These are phyloP conservation scores for Leptestheria dahalacensis DNA, from an alignment of 1,140 invertebrate genomes.

Conservation along the genomic window DNA sequence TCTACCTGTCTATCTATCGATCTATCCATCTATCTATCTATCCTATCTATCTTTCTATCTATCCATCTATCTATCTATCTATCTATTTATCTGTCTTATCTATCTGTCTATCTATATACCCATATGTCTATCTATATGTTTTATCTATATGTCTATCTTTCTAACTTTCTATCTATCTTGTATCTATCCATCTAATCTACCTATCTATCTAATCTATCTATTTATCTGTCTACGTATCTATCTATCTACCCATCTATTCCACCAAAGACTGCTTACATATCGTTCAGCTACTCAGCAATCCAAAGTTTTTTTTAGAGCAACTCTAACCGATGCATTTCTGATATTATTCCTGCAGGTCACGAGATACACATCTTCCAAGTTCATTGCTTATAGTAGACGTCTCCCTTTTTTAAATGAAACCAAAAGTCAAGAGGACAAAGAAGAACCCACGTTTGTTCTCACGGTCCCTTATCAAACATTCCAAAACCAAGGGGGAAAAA, in stretches of 20 bases:
- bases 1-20: neutral
- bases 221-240: neutral
- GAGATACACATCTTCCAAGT: too few species aligned
- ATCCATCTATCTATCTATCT: neutral
- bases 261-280: too few species aligned
- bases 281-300: too few species aligned
- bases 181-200: neutral
- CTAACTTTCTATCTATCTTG: neutral
- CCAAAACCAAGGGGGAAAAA: too few species aligned
- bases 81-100: neutral
- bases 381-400: too few species aligned
- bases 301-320: too few species aligned
- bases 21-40: neutral
- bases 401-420: too few species aligned
- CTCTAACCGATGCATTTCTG: too few species aligned
- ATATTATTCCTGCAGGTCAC: too few species aligned
- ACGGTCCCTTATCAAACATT: too few species aligned
- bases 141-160: conserved; percentile 14
- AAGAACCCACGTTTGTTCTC: too few species aligned
- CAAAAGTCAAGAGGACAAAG: too few species aligned
- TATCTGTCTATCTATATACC: neutral
- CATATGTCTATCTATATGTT: neutral
- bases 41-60: neutral
- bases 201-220: neutral
- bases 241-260: neutral